phyloP scores from a whole-genome alignment of 2,888 invertebrate species.

The Ethmia dodecea region DNA sequence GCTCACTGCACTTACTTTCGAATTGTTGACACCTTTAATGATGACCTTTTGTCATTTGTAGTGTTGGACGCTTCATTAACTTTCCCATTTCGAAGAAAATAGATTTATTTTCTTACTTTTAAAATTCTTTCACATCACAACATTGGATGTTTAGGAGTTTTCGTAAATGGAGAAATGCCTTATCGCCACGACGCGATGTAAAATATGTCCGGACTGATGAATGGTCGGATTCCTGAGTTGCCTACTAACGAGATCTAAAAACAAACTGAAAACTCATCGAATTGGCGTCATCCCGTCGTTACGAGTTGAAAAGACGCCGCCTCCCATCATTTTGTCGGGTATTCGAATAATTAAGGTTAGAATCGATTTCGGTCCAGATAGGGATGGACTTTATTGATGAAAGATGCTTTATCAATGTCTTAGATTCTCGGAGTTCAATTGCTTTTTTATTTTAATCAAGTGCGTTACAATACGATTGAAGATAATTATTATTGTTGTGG shows the following conservation, averaged over 20 bases:
- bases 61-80: not conserved
- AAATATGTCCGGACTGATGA: constrained; percentile 58
- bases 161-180: constrained; percentile 59
- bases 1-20: constrained; percentile 27
- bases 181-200: constrained; percentile 48
- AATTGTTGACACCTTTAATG: constrained; percentile 27
- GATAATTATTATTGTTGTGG: no score
- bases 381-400: constrained; percentile 55
- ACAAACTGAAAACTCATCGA: constrained; percentile 49
- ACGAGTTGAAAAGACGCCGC: constrained; percentile 44
- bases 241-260: constrained; percentile 62
- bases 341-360: constrained; percentile 57
- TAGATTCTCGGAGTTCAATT: constrained; percentile 2
- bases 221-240: constrained; percentile 50
- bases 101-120: constrained; percentile 46
- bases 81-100: constrained; percentile 7
- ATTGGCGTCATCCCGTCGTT: constrained; percentile 48
- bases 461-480: no score
- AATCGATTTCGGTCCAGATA: constrained; percentile 52
- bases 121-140: constrained; percentile 39
- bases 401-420: constrained; percentile 60
- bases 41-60: constrained; percentile 24
- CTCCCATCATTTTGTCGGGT: constrained; percentile 45
- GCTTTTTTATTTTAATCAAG: no score
- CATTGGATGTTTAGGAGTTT: constrained; percentile 32